Evolutionary conservation across 2,888 invertebrate species (phyloP).

Genomic region (Tipula vernalis): DNA sequence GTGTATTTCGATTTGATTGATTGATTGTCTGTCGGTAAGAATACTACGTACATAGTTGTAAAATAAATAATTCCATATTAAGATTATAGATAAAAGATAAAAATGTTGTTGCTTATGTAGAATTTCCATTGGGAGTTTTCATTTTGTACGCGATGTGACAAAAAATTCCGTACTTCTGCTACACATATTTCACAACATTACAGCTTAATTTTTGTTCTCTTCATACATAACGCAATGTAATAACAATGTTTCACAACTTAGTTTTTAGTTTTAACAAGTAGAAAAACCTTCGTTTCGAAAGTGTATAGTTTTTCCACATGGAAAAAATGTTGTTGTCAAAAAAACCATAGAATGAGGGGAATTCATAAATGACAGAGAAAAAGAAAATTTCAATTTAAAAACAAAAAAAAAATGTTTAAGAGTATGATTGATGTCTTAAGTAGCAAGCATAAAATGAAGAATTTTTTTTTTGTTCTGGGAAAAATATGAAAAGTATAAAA

Average conservation of each 20-base stretch:
- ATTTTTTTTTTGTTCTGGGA: not conserved
- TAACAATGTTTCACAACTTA: not conserved
- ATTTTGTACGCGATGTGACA: not conserved
- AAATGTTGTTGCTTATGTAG: not conserved
- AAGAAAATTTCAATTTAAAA: not conserved
- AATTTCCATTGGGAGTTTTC: not conserved
- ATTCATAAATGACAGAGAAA: not conserved
- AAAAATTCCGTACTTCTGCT: not conserved
- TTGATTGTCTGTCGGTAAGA: not conserved
- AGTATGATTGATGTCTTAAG: not conserved
- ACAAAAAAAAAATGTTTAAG: not conserved
- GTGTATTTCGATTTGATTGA: not conserved
- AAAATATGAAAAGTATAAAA: not conserved
- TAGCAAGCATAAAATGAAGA: not conserved
- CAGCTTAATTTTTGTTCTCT: not conserved
- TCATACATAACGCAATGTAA: not conserved
- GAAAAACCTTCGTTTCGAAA: not conserved
- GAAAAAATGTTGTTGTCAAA: not conserved
- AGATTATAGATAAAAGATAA: not conserved
- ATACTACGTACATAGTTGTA: not conserved
- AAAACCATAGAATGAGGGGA: not conserved
- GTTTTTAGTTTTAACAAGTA: not conserved
- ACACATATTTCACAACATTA: not conserved
- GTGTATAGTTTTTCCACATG: not conserved
- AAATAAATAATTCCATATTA: not conserved